Evolutionary conservation across 2,888 invertebrate species (phyloP).

Genomic region (Toxonevra muliebris): DNA sequence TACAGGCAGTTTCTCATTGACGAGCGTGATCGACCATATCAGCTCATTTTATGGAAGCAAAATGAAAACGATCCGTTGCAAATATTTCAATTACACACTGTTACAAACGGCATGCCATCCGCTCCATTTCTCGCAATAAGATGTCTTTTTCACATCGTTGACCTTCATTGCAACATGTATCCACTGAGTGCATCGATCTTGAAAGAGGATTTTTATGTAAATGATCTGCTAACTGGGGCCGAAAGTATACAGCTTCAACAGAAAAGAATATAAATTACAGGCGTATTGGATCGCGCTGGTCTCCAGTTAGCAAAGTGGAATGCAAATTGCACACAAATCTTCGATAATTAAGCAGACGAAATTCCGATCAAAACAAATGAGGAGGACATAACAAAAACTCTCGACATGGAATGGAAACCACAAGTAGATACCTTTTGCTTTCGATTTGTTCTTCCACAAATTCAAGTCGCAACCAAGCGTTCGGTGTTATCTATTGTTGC

Average conservation of each 20-base stretch:
- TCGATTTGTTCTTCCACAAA: slow-evolving; percentile 15
- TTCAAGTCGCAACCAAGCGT: slow-evolving; percentile 19
- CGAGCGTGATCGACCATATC: slow-evolving; percentile 1
- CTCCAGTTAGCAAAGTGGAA: slow-evolving; percentile 23
- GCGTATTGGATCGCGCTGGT: slow-evolving; percentile 18
- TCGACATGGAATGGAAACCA: slow-evolving; percentile 11
- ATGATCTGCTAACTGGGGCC: slow-evolving; percentile 16
- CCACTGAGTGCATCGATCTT: slow-evolving; percentile 2
- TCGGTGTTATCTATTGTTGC: slow-evolving; percentile 19
- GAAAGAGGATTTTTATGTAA: slow-evolving; percentile 13
- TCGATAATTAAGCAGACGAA: slow-evolving; percentile 1
- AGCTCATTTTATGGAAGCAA: slow-evolving; percentile 12
- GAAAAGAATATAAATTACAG: slow-evolving; percentile 22
- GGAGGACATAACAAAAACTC: slow-evolving; percentile 11
- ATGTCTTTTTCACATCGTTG: slow-evolving; percentile 29
- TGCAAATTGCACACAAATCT: slow-evolving; percentile 7
- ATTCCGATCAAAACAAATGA: slow-evolving; percentile 1
- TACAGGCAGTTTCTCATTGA: slow-evolving; percentile 26
- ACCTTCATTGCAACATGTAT: not conserved
- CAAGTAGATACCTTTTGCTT: slow-evolving; percentile 6
- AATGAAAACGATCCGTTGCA: not conserved
- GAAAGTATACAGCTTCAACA: slow-evolving; percentile 14
- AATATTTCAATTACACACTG: slow-evolving; percentile 11
- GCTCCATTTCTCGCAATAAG: slow-evolving; percentile 29
- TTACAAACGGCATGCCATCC: slow-evolving; percentile 29